phyloP scores from a whole-genome alignment of 2,797 vertebrate species.

The Carapus acus region DNA sequence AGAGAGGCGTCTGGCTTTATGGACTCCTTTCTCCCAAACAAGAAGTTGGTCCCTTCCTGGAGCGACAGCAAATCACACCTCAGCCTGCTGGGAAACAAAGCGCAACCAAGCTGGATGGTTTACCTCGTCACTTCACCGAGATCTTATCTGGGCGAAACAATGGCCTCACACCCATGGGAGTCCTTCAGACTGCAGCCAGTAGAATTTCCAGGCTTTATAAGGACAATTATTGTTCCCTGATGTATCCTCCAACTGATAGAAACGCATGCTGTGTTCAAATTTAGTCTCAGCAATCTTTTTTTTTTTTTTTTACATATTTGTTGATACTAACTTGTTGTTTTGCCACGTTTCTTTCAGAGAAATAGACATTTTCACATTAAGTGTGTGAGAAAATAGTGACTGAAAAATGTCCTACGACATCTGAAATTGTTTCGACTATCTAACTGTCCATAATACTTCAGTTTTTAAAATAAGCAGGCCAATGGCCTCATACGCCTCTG shows the following conservation, averaged over 20 bases:
- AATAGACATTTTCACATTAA: no score
- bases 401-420: no score
- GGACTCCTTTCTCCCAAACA: constrained; percentile 20
- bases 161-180: constrained; percentile 14
- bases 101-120: constrained; percentile 1
- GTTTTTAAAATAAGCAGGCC: no score
- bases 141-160: constrained; percentile 49
- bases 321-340: no score
- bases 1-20: constrained; percentile 20
- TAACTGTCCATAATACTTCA: no score
- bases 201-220: constrained; percentile 13
- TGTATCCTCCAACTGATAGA: background rate
- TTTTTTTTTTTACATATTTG: no score
- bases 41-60: constrained; percentile 39
- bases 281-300: no score
- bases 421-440: no score
- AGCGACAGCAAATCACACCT: constrained; percentile 38
- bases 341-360: no score
- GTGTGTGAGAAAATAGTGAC: no score
- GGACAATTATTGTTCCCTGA: background rate
- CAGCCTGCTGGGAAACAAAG: constrained; percentile 40
- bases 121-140: constrained; percentile 7
- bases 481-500: no score
- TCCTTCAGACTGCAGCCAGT: background rate
- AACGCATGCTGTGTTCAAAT: constrained; percentile 2